Evolutionary conservation across 2,888 invertebrate species (phyloP), one percentile per base, ranked within the genome.

Genomic region (Pteria penguin): DNA sequence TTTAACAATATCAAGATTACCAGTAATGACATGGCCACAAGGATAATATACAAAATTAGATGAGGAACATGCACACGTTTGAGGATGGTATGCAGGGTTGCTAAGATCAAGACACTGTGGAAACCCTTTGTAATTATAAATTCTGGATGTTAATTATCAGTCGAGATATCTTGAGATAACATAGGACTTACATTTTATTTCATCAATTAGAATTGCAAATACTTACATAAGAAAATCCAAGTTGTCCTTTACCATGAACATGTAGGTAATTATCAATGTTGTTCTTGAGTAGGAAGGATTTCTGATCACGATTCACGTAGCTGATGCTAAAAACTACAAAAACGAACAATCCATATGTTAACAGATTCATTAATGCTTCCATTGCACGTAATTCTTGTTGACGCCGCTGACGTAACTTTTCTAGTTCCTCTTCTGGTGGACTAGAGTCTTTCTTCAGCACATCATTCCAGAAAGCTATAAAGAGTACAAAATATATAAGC

Each of bases 261-360:
- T 52, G 45, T n/a, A 76, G 31, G 32, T 58, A 26, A 2, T 78
- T 61, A 31, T 79, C 78, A 0, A 85, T 62, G 36, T 82, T 79
- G 22, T 76, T 66, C 52, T 82, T 85, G 18, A 82, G 65, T 18
- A 69, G 65, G 66, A 76, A 82, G 0, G 81, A 81, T 52, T 79
- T 60, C 18, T 81, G 73, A 33, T 85, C 85, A 26, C 85, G 66
- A 36, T 82, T 83, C 26, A 82, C 72, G 71, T 80, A 85, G 68
- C 85, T 83, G 68, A 84, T 83, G n/a, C 78, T 82, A 63, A 81
- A 85, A 1, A 84, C 77, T 2, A 82, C 63, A 55, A 76, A 78
- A 14, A 82, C 79, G 3, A 82, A 70, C 1, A 79, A 78, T 24
- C 78, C 76, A 68, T 81, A 83, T 1, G 81, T 31, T 1, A 79